phyloP scores from a whole-genome alignment of 2,113 vertebrate genomes.

The Cyanocitta stelleri region DNA sequence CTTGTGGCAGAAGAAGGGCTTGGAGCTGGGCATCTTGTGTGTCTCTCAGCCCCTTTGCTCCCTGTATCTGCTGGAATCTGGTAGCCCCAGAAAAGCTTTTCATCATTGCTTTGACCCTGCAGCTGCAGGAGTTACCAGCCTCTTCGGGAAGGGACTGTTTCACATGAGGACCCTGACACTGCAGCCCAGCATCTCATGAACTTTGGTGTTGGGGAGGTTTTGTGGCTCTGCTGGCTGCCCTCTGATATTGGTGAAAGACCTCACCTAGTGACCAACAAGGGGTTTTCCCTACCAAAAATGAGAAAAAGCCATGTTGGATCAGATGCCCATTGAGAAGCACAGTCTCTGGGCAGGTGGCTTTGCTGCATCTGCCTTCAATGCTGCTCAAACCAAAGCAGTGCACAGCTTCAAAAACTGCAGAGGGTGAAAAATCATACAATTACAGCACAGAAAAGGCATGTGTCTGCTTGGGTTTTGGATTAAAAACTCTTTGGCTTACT shows the following conservation, averaged over 20 bases:
- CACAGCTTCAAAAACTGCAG: neutral
- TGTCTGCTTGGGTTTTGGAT: neutral
- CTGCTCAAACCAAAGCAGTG: neutral
- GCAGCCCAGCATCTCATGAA: neutral
- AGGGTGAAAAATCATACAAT: neutral
- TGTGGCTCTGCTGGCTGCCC: neutral
- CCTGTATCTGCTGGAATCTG: neutral
- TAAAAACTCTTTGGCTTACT: neutral
- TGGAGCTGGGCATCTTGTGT: neutral
- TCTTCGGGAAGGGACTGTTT: neutral
- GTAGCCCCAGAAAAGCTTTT: neutral
- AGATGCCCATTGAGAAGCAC: accelerated
- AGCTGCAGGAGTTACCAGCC: neutral
- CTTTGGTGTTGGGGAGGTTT: neutral
- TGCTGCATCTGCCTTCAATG: neutral
- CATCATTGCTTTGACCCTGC: accelerated
- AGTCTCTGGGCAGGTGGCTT: neutral
- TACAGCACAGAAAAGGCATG: neutral
- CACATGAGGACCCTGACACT: neutral
- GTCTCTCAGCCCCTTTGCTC: neutral
- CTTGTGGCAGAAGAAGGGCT: accelerated
- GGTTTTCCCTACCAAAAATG: neutral
- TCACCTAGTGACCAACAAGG: neutral
- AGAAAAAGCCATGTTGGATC: neutral
- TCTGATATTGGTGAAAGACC: neutral